Evolutionary conservation across 1,140 invertebrate species (phyloP).

Genomic region (Laupala kohalensis): DNA sequence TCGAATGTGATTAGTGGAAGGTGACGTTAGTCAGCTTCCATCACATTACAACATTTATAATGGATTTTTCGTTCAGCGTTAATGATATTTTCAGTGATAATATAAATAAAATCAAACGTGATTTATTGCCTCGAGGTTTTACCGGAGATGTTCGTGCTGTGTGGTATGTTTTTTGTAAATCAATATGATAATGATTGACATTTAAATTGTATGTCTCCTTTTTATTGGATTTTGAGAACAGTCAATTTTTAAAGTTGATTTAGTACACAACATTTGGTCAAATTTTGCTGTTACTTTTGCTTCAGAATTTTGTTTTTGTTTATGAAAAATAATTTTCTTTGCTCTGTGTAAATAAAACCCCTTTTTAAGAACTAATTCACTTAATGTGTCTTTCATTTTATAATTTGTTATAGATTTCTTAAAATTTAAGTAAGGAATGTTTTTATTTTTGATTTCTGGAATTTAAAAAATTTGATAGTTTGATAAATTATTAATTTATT

Average conservation of each 20-base stretch:
- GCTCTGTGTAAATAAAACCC: background rate
- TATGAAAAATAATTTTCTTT: background rate
- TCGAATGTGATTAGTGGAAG: no score
- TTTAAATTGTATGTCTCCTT: background rate
- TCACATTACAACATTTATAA: no score
- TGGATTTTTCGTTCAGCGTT: constrained; percentile 6
- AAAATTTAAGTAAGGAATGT: no score
- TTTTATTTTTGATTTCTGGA: no score
- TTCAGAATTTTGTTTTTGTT: background rate
- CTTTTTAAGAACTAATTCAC: no score
- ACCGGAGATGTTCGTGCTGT: constrained; percentile 1
- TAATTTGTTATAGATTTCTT: no score
- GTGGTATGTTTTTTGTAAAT: background rate
- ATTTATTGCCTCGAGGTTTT: constrained; percentile 3
- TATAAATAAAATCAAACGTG: background rate
- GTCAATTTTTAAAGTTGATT: background rate
- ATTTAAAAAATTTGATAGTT: no score
- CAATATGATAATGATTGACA: background rate
- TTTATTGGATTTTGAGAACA: background rate
- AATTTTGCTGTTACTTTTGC: background rate
- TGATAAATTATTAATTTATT: no score
- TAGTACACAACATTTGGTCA: background rate
- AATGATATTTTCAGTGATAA: background rate
- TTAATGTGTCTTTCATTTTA: no score
- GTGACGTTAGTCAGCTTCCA: no score